A percentile compares a stretch with the other conserved stretches of the same genome.
Evolutionary conservation across 2,888 invertebrate genomes (phyloP).

Genomic region (Caenorhabditis imperialis): DNA sequence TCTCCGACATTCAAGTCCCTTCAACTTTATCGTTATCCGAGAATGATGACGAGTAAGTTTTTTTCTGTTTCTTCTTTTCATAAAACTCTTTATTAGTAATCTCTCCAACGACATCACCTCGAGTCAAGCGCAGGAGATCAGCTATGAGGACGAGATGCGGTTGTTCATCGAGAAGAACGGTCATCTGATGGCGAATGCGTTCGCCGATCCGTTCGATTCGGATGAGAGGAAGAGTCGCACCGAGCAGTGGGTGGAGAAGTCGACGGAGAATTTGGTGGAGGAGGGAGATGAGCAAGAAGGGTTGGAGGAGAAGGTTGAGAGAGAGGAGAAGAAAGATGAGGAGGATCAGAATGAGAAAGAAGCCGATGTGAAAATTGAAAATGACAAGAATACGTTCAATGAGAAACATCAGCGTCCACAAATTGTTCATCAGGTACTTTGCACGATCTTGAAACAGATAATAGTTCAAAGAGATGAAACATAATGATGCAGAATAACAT

Average conservation of each 20-base stretch:
- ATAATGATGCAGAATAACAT: too few relatives aligned
- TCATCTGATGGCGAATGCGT: slow-evolving; percentile 38
- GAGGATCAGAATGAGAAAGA: neutral
- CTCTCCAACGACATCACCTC: slow-evolving; percentile 44
- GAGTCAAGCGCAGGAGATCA: slow-evolving; percentile 44
- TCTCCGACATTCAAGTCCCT: slow-evolving; percentile 20
- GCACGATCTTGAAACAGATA: too few relatives aligned
- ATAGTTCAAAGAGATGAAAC: too few relatives aligned
- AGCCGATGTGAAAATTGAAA: neutral
- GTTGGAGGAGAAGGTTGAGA: neutral
- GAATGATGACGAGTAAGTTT: neutral
- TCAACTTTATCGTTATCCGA: slow-evolving; percentile 23
- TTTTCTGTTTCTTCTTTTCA: too few relatives aligned
- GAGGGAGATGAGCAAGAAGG: neutral
- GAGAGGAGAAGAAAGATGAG: neutral
- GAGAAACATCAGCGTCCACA: neutral
- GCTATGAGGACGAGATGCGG: slow-evolving; percentile 50
- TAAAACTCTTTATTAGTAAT: slow-evolving; percentile 17
- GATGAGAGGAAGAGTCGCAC: slow-evolving; percentile 55
- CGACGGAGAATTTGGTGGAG: slow-evolving; percentile 27
- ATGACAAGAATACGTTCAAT: neutral
- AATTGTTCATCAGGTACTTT: slow-evolving; percentile 36
- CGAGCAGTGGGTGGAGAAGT: slow-evolving; percentile 60
- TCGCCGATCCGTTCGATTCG: slow-evolving; percentile 60
- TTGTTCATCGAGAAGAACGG: slow-evolving; percentile 26